Evolutionary conservation across 2,113 vertebrate species (phyloP).

Genomic region (Vulpes lagopus): DNA sequence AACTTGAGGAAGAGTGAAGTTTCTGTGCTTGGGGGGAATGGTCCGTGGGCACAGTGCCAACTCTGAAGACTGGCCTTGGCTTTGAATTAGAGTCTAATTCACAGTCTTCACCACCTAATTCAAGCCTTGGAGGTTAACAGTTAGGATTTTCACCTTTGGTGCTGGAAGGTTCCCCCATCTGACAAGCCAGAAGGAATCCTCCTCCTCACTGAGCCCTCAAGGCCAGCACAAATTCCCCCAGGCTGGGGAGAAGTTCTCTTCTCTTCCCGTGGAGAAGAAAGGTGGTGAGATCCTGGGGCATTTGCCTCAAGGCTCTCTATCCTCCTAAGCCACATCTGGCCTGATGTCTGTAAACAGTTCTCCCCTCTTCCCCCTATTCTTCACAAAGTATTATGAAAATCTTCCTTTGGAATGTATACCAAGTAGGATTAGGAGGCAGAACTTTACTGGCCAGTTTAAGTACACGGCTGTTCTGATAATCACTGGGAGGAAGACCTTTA

Average conservation of each 20-base stretch:
- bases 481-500: neutral
- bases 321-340: constrained; percentile 19
- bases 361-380: neutral
- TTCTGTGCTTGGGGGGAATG: neutral
- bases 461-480: neutral
- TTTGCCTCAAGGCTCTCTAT: constrained; percentile 30
- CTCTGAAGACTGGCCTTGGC: neutral
- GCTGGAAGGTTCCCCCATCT: neutral
- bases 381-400: neutral
- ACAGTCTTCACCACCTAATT: neutral
- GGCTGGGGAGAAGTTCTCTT: neutral
- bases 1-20: neutral
- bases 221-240: neutral
- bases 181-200: neutral
- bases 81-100: constrained; percentile 5
- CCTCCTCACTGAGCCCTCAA: neutral
- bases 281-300: neutral
- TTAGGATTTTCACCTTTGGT: neutral
- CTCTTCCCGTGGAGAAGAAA: neutral
- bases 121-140: neutral
- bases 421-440: neutral
- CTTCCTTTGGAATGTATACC: constrained; percentile 19
- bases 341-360: constrained; percentile 15
- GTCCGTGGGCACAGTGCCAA: neutral
- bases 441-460: constrained; percentile 31